Evolutionary conservation across 2,888 invertebrate genomes (phyloP).

Genomic region (Tenthredo amoena): DNA sequence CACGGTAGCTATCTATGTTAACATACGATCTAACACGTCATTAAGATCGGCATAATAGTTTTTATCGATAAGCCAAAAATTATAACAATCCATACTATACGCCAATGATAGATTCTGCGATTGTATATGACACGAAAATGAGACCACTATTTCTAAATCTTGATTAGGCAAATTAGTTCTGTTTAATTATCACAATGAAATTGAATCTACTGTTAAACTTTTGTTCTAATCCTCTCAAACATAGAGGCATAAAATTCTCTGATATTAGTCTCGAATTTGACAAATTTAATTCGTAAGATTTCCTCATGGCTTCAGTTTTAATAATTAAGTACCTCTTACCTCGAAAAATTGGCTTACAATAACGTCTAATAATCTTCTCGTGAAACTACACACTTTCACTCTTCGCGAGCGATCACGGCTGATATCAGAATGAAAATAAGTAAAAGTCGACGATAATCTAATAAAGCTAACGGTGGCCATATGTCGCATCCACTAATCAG

Average conservation of each 20-base stretch:
- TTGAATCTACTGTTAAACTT: neutral
- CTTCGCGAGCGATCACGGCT: slow-evolving; percentile 44
- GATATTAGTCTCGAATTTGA: neutral
- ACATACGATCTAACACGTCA: slow-evolving; percentile 4
- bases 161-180: neutral
- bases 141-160: neutral
- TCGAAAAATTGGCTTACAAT: neutral
- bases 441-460: slow-evolving; percentile 71
- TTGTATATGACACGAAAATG: neutral
- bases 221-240: neutral
- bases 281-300: neutral
- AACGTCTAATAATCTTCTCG: slow-evolving; percentile 8
- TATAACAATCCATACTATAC: neutral
- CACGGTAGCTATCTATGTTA: neutral
- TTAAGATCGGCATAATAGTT: slow-evolving; percentile 28
- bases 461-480: slow-evolving; percentile 71
- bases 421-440: slow-evolving; percentile 62
- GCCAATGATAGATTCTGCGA: neutral
- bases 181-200: neutral
- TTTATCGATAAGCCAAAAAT: neutral
- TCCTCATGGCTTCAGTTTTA: neutral
- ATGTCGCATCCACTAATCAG: slow-evolving; percentile 72
- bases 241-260: neutral
- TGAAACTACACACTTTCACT: slow-evolving; percentile 47
- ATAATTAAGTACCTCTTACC: slow-evolving; percentile 15